A percentile compares a stretch with the other conserved stretches of the same genome.
Evolutionary conservation across 2,113 vertebrate species (phyloP).

Genomic region (Festucalex cinctus): DNA sequence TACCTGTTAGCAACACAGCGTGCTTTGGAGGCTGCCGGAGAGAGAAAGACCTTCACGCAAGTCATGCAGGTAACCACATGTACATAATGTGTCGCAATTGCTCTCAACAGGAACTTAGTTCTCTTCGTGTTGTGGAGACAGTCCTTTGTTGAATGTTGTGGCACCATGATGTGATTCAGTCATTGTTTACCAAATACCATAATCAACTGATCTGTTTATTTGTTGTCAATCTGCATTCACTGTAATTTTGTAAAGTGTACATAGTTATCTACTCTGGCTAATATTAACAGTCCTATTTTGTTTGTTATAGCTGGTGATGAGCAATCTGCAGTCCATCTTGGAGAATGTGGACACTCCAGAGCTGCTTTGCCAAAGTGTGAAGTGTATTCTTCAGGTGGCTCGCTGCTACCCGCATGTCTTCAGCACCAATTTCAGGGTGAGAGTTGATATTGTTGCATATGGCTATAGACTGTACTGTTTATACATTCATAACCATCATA

Average conservation of each 20-base stretch:
- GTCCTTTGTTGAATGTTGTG: background rate
- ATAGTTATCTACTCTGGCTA: background rate
- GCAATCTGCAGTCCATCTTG: slow-evolving; percentile 93
- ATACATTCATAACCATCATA: background rate
- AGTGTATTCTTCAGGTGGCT: slow-evolving; percentile 93
- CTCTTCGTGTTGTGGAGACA: background rate
- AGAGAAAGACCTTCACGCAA: slow-evolving; percentile 96
- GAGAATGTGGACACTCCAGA: slow-evolving; percentile 99
- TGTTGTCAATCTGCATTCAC: background rate
- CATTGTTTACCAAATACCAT: background rate
- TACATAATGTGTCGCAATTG: background rate
- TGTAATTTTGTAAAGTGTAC: no score
- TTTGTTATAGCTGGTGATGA: slow-evolving; percentile 88
- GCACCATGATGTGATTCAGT: background rate
- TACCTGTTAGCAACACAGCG: slow-evolving; percentile 91
- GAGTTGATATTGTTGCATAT: slow-evolving; percentile 15
- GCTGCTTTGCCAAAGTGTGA: slow-evolving; percentile 94
- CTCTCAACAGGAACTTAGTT: background rate
- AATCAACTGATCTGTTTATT: background rate
- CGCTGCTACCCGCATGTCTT: slow-evolving; percentile 97
- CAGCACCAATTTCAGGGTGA: slow-evolving; percentile 97
- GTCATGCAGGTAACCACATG: slow-evolving; percentile 88
- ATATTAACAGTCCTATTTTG: background rate
- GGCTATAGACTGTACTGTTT: background rate
- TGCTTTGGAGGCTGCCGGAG: slow-evolving; percentile 92